A percentile compares a stretch with the other conserved stretches of the same genome.
Conservation (phyloP, 2,113 vertebrate genomes). For the Illadopsis cleaveri region DNA sequence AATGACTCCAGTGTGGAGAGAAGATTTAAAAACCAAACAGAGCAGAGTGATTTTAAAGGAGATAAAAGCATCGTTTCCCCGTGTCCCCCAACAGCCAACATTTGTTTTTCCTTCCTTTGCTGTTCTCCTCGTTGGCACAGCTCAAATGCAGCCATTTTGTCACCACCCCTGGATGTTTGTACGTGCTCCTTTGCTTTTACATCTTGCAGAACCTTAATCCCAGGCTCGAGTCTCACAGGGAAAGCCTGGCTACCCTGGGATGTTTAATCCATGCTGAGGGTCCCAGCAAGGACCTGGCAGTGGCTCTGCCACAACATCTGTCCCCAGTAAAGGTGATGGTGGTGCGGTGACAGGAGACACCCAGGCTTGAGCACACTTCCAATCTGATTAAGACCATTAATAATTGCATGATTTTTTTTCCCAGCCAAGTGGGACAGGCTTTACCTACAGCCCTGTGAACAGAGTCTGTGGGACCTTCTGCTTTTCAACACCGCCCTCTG, state of each 20-base stretch:
- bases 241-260: neutral
- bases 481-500: neutral
- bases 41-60: slow-evolving; percentile 17
- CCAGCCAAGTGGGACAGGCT: neutral
- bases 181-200: neutral
- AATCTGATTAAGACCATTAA: neutral
- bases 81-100: neutral
- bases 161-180: slow-evolving; percentile 10
- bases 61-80: neutral
- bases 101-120: neutral
- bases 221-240: neutral
- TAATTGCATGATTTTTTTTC: fast-evolving
- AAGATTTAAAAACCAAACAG: slow-evolving; percentile 57
- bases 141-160: slow-evolving; percentile 48
- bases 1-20: neutral
- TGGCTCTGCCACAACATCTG: neutral
- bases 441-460: neutral
- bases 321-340: neutral
- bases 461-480: neutral
- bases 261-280: slow-evolving; percentile 8
- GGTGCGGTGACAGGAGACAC: neutral
- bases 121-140: neutral
- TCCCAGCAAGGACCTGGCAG: neutral
- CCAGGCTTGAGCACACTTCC: neutral
- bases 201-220: neutral